Evolutionary conservation across 2,797 vertebrate species (phyloP), one percentile per base, ranked within the genome.

Genomic region (Muscicapa striata): DNA sequence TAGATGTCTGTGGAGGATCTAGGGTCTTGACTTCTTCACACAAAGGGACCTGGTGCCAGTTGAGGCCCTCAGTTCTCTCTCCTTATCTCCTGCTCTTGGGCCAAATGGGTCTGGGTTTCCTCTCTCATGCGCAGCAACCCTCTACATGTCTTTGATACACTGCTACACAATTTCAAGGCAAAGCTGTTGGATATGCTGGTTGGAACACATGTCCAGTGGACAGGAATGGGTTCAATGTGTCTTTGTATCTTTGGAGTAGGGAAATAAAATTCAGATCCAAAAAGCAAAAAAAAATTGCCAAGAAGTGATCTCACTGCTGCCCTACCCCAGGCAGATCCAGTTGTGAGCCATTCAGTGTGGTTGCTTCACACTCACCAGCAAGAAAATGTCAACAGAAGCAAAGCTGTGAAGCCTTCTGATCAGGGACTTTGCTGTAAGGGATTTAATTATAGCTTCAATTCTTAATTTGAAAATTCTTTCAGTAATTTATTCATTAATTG

Each of bases 61-160:
- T 64, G 32, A 79, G 18, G 12, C 8, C 7, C 27, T 36, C 36
- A 24, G 16, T 36, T 88, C 4, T 34, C n/a, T 55, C 27, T 58
- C 19, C 4, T 63, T 58, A 10, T 19, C 20, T 87, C 24, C 24
- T 70, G 24, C 43, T 88, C 32, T 23, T 69, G 19, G 11, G 61
- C 12, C 48, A 48, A 18, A 51, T 24, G 43, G 7, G 6, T 49
- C n/a, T 74, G 40, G 6, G 13, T 4, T 36, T 46, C 24, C 29
- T 87, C 30, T 4, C 2, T 38, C 27, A 13, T 52, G 12, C 21
- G 13, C 26, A 69, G 15, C 14, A 86, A 26, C 22, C 24, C 8
- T 67, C 17, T 49, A 9, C 3, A 10, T 0, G 0, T 45, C 13
- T 87, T 72, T 51, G 30, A 64, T 26, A 41, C 11, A 6, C 1